Percentiles rank a stretch among this genome's conserved stretches.
These are phyloP conservation scores for Penaeus vannamei DNA, from an alignment of 1,140 invertebrate genomes.

Conservation along the genomic window DNA sequence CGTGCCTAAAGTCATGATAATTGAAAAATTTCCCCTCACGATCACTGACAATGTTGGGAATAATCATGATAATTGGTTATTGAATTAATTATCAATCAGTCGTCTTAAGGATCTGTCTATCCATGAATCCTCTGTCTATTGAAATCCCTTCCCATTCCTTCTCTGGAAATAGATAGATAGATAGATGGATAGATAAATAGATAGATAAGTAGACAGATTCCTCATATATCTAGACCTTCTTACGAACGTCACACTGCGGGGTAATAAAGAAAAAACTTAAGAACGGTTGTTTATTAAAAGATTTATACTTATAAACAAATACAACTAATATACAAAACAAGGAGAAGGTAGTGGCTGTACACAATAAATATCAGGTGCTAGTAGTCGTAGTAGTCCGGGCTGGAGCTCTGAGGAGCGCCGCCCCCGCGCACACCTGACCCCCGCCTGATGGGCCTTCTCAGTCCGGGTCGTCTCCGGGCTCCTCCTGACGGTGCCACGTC, in stretches of 20 bases:
- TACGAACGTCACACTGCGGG: neutral
- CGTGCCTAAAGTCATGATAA: too few relatives aligned
- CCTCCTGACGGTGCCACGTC: neutral
- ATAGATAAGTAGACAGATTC: too few relatives aligned
- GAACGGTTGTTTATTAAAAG: constrained; percentile 52
- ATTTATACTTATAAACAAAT: constrained; percentile 52
- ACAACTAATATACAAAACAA: constrained; percentile 58
- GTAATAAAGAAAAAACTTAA: neutral
- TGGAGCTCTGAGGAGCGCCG: neutral
- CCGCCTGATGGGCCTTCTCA: neutral
- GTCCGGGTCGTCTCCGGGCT: neutral
- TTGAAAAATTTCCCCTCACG: too few relatives aligned
- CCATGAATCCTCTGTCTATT: too few relatives aligned
- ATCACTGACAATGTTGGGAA: too few relatives aligned
- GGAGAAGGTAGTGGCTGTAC: constrained; percentile 55
- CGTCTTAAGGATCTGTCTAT: too few relatives aligned
- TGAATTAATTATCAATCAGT: too few relatives aligned
- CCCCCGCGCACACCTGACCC: neutral
- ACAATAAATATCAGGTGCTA: constrained; percentile 61
- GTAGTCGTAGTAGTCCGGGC: constrained; percentile 30
- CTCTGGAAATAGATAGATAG: too few relatives aligned
- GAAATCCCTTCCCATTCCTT: too few relatives aligned
- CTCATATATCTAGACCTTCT: too few relatives aligned
- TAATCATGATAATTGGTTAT: too few relatives aligned
- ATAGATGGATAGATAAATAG: too few relatives aligned